Evolutionary conservation across 2,113 vertebrate species (phyloP).

Genomic region (Sminthopsis crassicaudata): DNA sequence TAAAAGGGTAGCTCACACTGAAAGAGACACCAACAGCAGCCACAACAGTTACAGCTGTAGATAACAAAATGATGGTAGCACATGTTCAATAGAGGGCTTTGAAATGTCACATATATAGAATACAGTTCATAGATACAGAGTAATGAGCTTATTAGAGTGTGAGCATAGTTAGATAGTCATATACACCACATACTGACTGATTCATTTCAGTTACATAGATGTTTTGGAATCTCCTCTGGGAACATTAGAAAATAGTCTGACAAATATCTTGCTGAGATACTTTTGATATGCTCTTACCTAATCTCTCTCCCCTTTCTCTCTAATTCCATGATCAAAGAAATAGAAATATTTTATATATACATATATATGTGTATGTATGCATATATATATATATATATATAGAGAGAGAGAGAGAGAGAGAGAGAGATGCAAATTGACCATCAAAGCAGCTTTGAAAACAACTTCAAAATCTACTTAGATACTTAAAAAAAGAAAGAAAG

Average conservation of each 20-base stretch:
- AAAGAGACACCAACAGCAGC: neutral
- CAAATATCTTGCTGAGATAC: neutral
- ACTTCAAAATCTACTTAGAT: neutral
- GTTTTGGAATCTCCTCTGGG: neutral
- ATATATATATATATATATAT: neutral
- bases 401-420: too few relatives aligned
- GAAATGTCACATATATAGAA: neutral
- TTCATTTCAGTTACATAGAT: neutral
- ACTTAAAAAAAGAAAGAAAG: neutral
- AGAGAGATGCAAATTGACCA: neutral
- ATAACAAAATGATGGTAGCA: neutral
- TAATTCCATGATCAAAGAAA: neutral
- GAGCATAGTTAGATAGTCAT: neutral
- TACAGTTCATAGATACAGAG: fast-evolving
- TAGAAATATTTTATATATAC: too few relatives aligned
- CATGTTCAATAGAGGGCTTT: neutral
- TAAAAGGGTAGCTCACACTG: neutral
- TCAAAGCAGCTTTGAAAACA: neutral
- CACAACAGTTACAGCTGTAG: neutral
- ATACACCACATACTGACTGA: neutral
- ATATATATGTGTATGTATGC: too few relatives aligned
- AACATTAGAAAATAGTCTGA: neutral
- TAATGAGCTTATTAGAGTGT: neutral
- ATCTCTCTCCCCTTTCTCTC: neutral
- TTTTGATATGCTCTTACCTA: neutral